Evolutionary conservation across 2,888 invertebrate genomes (phyloP).

Genomic region (Nemotelus nigrinus): DNA sequence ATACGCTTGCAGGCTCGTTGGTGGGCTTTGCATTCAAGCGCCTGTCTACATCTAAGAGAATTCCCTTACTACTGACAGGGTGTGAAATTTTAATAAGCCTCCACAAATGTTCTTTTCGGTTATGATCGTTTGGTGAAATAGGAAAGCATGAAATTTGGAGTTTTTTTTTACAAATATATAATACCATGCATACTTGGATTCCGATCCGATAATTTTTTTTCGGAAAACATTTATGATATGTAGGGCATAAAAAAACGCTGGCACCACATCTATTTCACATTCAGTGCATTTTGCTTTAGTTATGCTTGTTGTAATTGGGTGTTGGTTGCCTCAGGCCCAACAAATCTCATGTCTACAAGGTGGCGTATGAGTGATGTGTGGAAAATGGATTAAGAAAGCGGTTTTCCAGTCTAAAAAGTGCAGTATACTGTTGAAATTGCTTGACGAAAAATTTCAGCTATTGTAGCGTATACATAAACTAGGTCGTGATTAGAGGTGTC

Average conservation of each 20-base stretch:
- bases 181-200: no score
- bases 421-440: slow-evolving; percentile 32
- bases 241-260: slow-evolving; percentile 5
- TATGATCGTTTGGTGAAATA: slow-evolving; percentile 12
- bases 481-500: neutral
- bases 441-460: slow-evolving; percentile 23
- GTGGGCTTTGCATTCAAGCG: slow-evolving; percentile 4
- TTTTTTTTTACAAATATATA: neutral
- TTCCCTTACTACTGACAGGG: slow-evolving; percentile 45
- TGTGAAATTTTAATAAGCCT: slow-evolving; percentile 52
- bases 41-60: neutral
- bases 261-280: slow-evolving; percentile 12
- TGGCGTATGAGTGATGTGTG: slow-evolving; percentile 46
- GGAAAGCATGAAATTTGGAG: slow-evolving; percentile 27
- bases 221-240: no score
- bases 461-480: neutral
- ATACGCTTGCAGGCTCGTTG: slow-evolving; percentile 1
- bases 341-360: slow-evolving; percentile 11
- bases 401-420: slow-evolving; percentile 37
- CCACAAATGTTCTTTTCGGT: slow-evolving; percentile 33
- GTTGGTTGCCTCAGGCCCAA: slow-evolving; percentile 28
- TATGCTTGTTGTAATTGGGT: slow-evolving; percentile 31
- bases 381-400: slow-evolving; percentile 47
- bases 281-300: slow-evolving; percentile 32
- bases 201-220: no score